phyloP scores from a whole-genome alignment of 2,113 vertebrate species.

The Numida meleagris region DNA sequence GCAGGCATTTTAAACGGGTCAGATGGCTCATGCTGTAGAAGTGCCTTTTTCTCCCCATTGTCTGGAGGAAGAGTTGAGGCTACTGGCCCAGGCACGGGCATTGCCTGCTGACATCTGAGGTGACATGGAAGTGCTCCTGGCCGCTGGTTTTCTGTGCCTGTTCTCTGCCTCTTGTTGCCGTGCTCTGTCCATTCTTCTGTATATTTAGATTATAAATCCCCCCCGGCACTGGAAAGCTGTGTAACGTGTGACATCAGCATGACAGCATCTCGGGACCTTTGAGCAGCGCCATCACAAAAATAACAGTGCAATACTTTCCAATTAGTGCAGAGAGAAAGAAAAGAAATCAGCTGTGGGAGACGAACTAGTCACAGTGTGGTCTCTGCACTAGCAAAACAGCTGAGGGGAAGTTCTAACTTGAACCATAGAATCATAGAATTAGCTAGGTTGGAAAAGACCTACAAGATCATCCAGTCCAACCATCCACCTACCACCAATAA shows the following conservation, averaged over 20 bases:
- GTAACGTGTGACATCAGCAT: rapidly evolving
- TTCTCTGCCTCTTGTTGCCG: neutral
- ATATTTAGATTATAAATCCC: neutral
- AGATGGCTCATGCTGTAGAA: neutral
- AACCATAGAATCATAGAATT: no score
- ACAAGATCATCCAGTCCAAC: no score
- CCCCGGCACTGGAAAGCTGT: neutral
- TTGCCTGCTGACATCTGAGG: neutral
- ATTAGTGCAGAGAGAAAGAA: neutral
- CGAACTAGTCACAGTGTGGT: neutral
- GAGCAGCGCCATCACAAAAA: neutral
- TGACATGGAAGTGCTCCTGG: neutral
- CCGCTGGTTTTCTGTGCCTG: neutral
- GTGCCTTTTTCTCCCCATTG: neutral
- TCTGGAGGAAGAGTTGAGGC: neutral
- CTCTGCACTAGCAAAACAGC: neutral
- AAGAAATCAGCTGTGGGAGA: neutral
- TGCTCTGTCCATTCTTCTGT: neutral
- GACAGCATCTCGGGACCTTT: neutral
- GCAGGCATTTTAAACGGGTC: neutral
- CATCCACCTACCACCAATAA: no score
- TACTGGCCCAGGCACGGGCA: neutral
- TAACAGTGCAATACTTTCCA: neutral
- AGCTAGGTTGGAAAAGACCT: no score
- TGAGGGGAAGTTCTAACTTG: neutral